Evolutionary conservation across 2,888 invertebrate species (phyloP).

Genomic region (Muscina levida): DNA sequence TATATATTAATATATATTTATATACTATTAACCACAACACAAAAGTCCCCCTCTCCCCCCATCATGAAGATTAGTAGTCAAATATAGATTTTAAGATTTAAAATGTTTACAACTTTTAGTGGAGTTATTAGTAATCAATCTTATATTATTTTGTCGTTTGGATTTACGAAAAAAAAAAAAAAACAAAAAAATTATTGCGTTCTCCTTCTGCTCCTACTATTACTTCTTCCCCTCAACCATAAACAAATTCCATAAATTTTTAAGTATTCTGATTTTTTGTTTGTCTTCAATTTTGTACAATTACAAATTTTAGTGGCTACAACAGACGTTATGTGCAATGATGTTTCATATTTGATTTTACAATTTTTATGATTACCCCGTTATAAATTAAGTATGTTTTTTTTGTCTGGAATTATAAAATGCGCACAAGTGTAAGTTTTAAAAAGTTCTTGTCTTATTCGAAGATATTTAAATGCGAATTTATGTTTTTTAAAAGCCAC

Average conservation of each 20-base stretch:
- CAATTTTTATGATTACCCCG: no score
- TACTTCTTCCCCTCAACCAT: no score
- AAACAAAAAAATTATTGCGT: not conserved
- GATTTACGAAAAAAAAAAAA: not conserved
- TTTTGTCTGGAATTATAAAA: no score
- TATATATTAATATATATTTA: not conserved
- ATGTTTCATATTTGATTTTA: conserved; percentile 12
- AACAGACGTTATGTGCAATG: not conserved
- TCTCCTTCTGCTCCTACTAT: no score
- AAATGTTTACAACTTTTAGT: conserved; percentile 31
- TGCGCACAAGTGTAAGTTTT: no score
- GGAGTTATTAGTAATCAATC: not conserved
- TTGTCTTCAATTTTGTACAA: not conserved
- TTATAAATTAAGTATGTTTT: no score
- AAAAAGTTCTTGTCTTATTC: no score
- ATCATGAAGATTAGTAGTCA: conserved; percentile 26
- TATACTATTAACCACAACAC: no score
- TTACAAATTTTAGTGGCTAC: not conserved
- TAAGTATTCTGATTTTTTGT: not conserved
- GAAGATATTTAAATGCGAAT: no score
- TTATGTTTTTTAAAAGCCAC: no score
- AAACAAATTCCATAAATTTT: not conserved
- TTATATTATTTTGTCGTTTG: not conserved
- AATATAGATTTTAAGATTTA: conserved; percentile 18
- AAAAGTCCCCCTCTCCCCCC: not conserved